Percentiles rank a stretch among this genome's conserved stretches.
Conservation (phyloP, 2,797 vertebrate species). For the Lophotriccus pileatus region DNA sequence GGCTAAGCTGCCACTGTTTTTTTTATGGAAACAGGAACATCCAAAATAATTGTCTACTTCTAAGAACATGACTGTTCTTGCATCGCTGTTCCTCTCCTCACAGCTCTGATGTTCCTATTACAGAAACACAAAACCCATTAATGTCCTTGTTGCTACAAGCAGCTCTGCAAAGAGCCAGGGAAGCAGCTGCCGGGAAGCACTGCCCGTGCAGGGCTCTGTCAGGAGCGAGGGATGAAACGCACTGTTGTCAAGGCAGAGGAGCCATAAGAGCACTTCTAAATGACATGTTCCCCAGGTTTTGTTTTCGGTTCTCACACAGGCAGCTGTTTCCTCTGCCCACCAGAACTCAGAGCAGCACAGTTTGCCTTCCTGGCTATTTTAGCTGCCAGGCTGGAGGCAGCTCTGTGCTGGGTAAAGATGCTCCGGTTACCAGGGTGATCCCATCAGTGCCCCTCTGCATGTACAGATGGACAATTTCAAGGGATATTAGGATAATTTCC, state of each 20-base stretch:
- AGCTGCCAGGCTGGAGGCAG: neutral
- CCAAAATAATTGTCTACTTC: neutral
- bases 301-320: fast-evolving
- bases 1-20: neutral
- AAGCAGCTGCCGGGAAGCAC: neutral
- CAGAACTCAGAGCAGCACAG: fast-evolving
- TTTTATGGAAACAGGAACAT: neutral
- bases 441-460: fast-evolving
- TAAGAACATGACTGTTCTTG: fast-evolving
- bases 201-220: neutral
- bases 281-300: fast-evolving
- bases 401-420: neutral
- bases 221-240: fast-evolving
- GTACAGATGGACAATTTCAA: fast-evolving
- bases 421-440: fast-evolving
- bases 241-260: neutral
- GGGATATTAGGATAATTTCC: neutral
- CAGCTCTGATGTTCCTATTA: neutral
- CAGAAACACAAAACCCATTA: neutral
- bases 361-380: fast-evolving
- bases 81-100: fast-evolving
- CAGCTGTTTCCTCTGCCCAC: neutral
- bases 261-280: fast-evolving
- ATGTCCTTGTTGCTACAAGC: fast-evolving
- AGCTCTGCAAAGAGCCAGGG: neutral